These are phyloP conservation scores for Netelia melanura DNA, from an alignment of 2,888 invertebrate species.

Conservation along the genomic window DNA sequence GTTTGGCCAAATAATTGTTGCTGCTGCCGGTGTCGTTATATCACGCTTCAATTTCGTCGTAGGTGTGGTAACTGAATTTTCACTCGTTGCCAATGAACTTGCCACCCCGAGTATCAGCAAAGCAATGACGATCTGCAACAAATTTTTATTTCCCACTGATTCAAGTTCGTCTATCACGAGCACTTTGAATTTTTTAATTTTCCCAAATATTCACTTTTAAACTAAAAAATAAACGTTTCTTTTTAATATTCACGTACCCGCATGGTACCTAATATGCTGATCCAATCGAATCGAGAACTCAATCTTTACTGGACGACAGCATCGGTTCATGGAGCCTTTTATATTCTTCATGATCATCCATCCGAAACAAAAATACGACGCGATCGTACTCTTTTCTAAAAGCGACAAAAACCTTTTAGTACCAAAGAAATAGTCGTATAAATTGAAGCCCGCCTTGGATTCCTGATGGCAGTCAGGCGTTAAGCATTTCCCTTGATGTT, in stretches of 20 bases:
- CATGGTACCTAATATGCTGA: constrained; percentile 76
- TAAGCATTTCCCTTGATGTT: constrained; percentile 53
- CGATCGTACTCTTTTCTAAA: constrained; percentile 81
- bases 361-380: constrained; percentile 78
- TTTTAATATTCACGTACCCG: constrained; percentile 78
- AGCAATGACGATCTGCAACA: constrained; percentile 61
- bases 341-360: constrained; percentile 81
- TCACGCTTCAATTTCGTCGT: constrained; percentile 39
- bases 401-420: constrained; percentile 79
- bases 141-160: constrained; percentile 13
- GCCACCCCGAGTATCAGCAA: constrained; percentile 38
- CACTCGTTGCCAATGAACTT: constrained; percentile 22
- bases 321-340: constrained; percentile 78
- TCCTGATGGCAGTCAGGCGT: constrained; percentile 74
- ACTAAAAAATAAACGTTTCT: constrained; percentile 2
- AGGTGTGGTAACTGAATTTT: background rate
- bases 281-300: constrained; percentile 77
- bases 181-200: constrained; percentile 3
- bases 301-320: constrained; percentile 79
- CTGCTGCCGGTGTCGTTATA: constrained; percentile 15
- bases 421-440: constrained; percentile 78
- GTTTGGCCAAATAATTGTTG: constrained; percentile 43
- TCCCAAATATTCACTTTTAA: constrained; percentile 19
- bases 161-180: background rate
- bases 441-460: constrained; percentile 68